Base-by-base conservation (phyloP, 92 coral and sea anemone species). In the Phenganax subtilis region DNA sequence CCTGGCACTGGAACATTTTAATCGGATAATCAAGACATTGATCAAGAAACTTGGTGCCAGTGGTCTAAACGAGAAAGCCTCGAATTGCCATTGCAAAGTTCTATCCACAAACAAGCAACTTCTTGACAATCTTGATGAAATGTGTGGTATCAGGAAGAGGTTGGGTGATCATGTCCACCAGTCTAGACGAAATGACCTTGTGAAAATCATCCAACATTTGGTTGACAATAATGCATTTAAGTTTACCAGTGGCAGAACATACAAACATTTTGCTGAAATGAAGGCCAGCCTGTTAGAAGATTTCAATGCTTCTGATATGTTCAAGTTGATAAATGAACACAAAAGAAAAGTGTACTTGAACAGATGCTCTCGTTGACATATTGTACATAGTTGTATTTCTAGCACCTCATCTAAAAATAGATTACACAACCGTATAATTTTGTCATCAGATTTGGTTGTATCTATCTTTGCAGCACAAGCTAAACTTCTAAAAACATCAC, bases 71-170 rank as follows among this genome's bases (percentile, higher is more conserved):
- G 73, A 15, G 16, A 29, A 66, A 66, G 71, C 87, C 63, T n/a
- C 81, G 81, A 12, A 80, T 84, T 69, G 80, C 82, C 72, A 75
- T 77, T 52, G 88, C 88, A 7, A 81, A 70, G 64, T 76, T 64
- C 69, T 79, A 63, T 3, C 88, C 82, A 61, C 71, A 60, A 77
- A 62, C 30, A 28, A 77, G 71, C 58, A 77, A 51, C 57, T 77
- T 3, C 55, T 77, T 62, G 82, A 77, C 82, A 77, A 60, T 44
- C 59, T 62, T 77, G 82, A 77, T 62, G 71, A 52, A 12, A 77
- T 77, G 82, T 77, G 82, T 44, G 37, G 31, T 64, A 77, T 77
- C 16, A 8, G 6, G 55, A 77, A 55, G 44, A 77, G 71, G 66
- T 77, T 71, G 31, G 82, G 82, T 6, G 7, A 28, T 68, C 54